A percentile compares a stretch with the other conserved stretches of the same genome.
phyloP scores from a whole-genome alignment of 2,797 vertebrate genomes.

The Odontamblyopus rebecca region DNA sequence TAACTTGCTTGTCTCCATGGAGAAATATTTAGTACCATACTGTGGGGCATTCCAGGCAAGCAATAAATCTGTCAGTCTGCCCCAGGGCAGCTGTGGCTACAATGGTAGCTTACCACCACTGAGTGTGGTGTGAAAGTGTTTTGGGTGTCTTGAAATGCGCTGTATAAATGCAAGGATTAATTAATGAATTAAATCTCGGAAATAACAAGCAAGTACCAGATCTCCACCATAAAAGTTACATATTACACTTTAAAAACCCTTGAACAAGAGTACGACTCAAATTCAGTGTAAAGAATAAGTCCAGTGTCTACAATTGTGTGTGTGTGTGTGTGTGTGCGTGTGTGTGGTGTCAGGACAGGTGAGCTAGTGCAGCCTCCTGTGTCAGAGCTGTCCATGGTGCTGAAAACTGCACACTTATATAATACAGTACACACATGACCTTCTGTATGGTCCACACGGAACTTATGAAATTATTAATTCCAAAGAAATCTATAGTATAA shows the following conservation, averaged over 20 bases:
- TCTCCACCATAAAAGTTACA: no score
- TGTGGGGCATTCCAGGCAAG: background rate
- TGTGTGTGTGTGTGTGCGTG: background rate
- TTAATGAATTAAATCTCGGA: background rate
- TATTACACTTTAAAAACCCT: background rate
- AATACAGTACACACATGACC: background rate
- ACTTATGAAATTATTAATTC: background rate
- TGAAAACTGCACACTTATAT: slow-evolving; percentile 51
- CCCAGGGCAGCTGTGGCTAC: no score
- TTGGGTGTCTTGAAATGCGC: no score
- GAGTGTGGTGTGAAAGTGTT: no score
- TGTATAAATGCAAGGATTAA: no score
- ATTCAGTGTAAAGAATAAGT: background rate
- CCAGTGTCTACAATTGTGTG: background rate
- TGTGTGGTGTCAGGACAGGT: slow-evolving; percentile 44
- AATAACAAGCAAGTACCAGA: background rate
- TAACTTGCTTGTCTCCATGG: background rate
- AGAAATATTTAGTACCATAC: background rate
- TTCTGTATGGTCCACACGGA: background rate
- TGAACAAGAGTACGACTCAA: background rate
- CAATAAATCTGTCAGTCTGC: background rate
- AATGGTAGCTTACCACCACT: no score
- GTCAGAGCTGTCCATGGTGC: slow-evolving; percentile 76
- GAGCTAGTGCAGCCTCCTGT: slow-evolving; percentile 25
- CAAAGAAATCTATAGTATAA: background rate